Evolutionary conservation across 2,113 vertebrate genomes (phyloP).

Genomic region (Prochilodus magdalenae): DNA sequence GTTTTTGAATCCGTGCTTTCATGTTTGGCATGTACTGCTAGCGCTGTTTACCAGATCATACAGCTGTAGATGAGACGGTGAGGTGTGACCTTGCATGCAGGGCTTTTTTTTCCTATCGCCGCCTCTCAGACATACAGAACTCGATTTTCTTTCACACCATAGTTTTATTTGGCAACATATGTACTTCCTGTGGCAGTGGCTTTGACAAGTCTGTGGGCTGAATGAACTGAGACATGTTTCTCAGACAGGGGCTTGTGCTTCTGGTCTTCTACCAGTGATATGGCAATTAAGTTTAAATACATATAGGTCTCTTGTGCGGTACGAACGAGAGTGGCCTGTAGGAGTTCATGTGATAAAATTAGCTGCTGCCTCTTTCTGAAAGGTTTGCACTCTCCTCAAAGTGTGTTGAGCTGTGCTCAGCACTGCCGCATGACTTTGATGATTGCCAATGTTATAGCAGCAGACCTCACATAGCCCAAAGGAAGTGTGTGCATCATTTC

Average conservation of each 20-base stretch:
- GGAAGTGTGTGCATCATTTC: neutral
- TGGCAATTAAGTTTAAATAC: neutral
- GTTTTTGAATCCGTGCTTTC: neutral
- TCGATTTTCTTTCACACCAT: constrained; percentile 11
- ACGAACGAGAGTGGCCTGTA: neutral
- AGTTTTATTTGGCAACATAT: constrained; percentile 33
- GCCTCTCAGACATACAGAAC: constrained; percentile 12
- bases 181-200: constrained; percentile 32
- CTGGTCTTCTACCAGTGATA: neutral
- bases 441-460: neutral
- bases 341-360: neutral
- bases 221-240: constrained; percentile 5
- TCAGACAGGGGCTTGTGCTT: neutral
- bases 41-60: neutral
- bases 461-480: neutral
- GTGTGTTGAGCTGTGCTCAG: neutral
- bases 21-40: neutral
- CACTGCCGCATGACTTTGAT: neutral
- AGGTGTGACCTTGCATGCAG: constrained; percentile 1
- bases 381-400: constrained; percentile 1
- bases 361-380: neutral
- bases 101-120: neutral
- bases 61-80: neutral
- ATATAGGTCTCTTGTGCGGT: neutral
- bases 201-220: constrained; percentile 25